Evolutionary conservation across 2,888 invertebrate genomes (phyloP), one percentile per base, ranked within the genome.

Genomic region (Drosophila demipolita): DNA sequence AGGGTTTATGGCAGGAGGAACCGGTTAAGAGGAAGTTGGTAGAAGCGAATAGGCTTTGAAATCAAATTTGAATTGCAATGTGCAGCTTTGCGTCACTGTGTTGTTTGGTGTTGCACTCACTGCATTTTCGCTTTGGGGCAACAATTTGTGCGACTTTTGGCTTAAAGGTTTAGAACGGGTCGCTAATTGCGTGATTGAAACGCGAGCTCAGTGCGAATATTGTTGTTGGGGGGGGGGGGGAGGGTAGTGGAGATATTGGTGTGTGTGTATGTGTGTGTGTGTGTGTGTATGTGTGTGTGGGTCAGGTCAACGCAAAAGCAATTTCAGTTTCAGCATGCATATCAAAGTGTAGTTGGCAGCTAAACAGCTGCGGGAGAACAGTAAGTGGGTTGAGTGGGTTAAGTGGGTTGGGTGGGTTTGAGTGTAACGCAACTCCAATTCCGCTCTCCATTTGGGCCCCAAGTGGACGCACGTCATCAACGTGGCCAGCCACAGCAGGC

Each of bases 131-230:
- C 63, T 36, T 61, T 42, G 69, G 75, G 71, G 45, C 40, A 40
- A 40, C 87, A 83, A 87, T 81, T 81, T 80, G 75, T 73, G 74
- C 70, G 84, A 73, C 78, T 87, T 83, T 87, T 66, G 71, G 81
- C 81, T 87, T 87, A 83, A 77, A 77, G 72, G 66, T 48, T 75
- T 81, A 68, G 36, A 45, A n/a, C 55, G 36, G 38, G 32, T 36
- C 49, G 54, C 54, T 69, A 63, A 64, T 71, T 59, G 52, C 74
- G 53, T 65, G 78, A 65, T 82, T 84, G 74, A 66, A 76, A 61
- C 63, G 15, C 15, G 66, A 74, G 55, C 61, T 66, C 63, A 81
- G 68, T 70, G 84, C 64, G 67, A 61, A 81, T 54, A 80, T 80
- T 65, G 38, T 29, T 6, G 53, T 0, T 8, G n/a, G 35, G 23